Percentiles rank a stretch among this genome's conserved stretches.
Evolutionary conservation across 2,888 invertebrate genomes (phyloP).

Genomic region (Galerucella nymphaeae): DNA sequence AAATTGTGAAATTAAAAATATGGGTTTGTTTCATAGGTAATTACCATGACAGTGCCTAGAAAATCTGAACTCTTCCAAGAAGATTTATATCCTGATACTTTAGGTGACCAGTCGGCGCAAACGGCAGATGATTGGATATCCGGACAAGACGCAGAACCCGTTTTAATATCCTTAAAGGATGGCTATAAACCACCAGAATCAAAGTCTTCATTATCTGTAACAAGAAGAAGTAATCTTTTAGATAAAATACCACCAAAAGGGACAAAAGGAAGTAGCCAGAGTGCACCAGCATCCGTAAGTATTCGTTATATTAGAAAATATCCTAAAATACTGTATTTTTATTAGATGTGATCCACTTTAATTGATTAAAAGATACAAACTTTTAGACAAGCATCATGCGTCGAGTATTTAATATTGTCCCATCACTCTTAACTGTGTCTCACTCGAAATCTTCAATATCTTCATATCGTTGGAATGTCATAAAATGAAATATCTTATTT

Average conservation of each 20-base stretch:
- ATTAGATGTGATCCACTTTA: too few relatives aligned
- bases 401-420: too few relatives aligned
- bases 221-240: slow-evolving; percentile 82
- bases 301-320: neutral
- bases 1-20: too few relatives aligned
- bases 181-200: slow-evolving; percentile 76
- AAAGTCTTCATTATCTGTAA: slow-evolving; percentile 77
- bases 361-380: too few relatives aligned
- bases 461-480: too few relatives aligned
- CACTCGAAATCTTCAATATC: too few relatives aligned
- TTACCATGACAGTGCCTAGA: slow-evolving; percentile 98
- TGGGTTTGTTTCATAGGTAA: slow-evolving; percentile 67
- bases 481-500: too few relatives aligned
- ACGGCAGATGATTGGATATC: slow-evolving; percentile 93
- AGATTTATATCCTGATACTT: slow-evolving; percentile 95
- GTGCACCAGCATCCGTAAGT: slow-evolving; percentile 61
- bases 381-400: too few relatives aligned
- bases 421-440: too few relatives aligned
- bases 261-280: slow-evolving; percentile 51
- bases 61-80: slow-evolving; percentile 98
- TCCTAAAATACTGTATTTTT: neutral
- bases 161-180: slow-evolving; percentile 92
- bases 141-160: slow-evolving; percentile 90
- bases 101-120: slow-evolving; percentile 88
- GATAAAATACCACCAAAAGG: slow-evolving; percentile 73